A percentile compares a stretch with the other conserved stretches of the same genome.
These are phyloP conservation scores for Agelastica alni DNA, from an alignment of 2,888 invertebrate genomes.

Conservation along the genomic window DNA sequence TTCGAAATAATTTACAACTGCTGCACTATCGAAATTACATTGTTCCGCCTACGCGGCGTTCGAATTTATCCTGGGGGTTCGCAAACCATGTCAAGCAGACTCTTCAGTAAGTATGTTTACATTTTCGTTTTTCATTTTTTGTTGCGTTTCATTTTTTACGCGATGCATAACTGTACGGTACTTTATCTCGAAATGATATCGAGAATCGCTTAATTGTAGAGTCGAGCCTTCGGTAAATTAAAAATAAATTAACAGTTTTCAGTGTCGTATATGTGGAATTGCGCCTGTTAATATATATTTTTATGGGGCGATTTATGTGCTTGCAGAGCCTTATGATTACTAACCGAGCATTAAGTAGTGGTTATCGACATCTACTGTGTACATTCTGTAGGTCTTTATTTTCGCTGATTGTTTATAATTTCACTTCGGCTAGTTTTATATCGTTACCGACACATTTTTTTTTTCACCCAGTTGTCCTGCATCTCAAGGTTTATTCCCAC, in stretches of 20 bases:
- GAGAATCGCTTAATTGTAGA: constrained; percentile 53
- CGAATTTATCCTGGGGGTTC: constrained; percentile 21
- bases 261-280: constrained; percentile 15
- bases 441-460: too few relatives aligned
- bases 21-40: constrained; percentile 40
- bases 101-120: constrained; percentile 18
- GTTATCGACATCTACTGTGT: too few relatives aligned
- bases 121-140: constrained; percentile 23
- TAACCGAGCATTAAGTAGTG: too few relatives aligned
- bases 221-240: constrained; percentile 51
- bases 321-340: too few relatives aligned
- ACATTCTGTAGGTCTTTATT: too few relatives aligned
- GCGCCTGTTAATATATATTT: constrained; percentile 23
- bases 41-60: constrained; percentile 33
- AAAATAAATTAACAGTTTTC: constrained; percentile 52
- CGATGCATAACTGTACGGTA: constrained; percentile 22
- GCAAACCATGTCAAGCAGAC: constrained; percentile 17
- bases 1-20: constrained; percentile 28
- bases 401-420: too few relatives aligned
- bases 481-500: too few relatives aligned
- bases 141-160: constrained; percentile 12
- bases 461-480: too few relatives aligned
- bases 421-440: too few relatives aligned
- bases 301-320: background rate
- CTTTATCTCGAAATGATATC: constrained; percentile 39